Evolutionary conservation across 2,888 invertebrate species (phyloP), one percentile per base, ranked within the genome.

Genomic region (Altica lythri): DNA sequence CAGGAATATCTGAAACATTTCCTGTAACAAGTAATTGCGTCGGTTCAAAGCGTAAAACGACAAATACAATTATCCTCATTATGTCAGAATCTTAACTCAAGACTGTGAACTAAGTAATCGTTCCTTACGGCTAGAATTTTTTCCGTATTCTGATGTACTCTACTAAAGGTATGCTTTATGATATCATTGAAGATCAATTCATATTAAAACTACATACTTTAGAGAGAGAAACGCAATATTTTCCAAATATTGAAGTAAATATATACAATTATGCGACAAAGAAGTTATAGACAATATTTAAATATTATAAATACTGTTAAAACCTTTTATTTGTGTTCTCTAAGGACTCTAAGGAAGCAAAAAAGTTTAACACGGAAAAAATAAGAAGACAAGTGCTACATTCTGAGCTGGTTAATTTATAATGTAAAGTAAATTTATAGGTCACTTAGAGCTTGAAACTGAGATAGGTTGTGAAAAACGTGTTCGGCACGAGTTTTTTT

Each of bases 381-480:
- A 62, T 58, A 60, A 55, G 59, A 50, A 50, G 56, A 53, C 52
- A 57, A 60, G 49, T 57, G 64, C 62, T 63, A 63, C 62, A 63
- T n/a, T n/a, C 63, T 64, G 63, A n/a, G 62, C 62, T 61, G 60
- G 61, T 66, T 68, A 66, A 70, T 68, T 68, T 70, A 70, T 67
- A 68, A 70, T 68, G 62, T 65, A 65, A 60, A 65, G 66, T 65
- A 66, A 69, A 70, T 70, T 70, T 70, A 70, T 69, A 69, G 68
- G 67, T 70, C 70, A 68, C 67, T 69, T 69, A 68, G 66, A 66
- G 63, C 65, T 64, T 62, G 65, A 57, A 64, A 59, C 56, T 58
- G 67, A 67, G 69, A 69, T 68, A 63, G 68, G 63, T 65, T 63
- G 64, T 66, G 69, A 70, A 69, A 70, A 70, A 68, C 69, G 69